A percentile compares a stretch with the other conserved stretches of the same genome.
These are phyloP conservation scores for Drepana arcuata DNA, from an alignment of 1,140 invertebrate genomes.

Conservation along the genomic window DNA sequence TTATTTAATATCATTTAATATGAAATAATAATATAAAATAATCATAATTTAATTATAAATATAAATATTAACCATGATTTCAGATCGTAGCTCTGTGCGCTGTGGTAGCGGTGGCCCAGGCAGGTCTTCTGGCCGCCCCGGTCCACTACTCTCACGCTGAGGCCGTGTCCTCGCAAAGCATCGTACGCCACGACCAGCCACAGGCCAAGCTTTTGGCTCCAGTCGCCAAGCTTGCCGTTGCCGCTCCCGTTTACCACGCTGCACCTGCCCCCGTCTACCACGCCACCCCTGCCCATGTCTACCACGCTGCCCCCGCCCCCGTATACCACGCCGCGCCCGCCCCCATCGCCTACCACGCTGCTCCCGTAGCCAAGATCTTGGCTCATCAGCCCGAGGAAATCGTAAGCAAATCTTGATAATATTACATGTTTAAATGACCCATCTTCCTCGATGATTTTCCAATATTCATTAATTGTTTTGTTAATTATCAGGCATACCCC, in stretches of 20 bases:
- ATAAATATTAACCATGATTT: too few species aligned
- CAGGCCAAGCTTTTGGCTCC: slow-evolving; percentile 21
- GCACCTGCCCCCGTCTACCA: slow-evolving; percentile 21
- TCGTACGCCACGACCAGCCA: slow-evolving; percentile 33
- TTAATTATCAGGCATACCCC: slow-evolving; percentile 45
- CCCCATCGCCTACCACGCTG: slow-evolving; percentile 17
- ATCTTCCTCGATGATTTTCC: slow-evolving; percentile 10
- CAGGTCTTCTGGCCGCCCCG: slow-evolving; percentile 29
- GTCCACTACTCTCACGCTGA: slow-evolving; percentile 37
- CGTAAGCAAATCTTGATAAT: too few species aligned
- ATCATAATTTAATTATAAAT: too few species aligned
- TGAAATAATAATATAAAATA: too few species aligned
- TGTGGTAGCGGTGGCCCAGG: slow-evolving; percentile 31
- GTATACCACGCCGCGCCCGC: slow-evolving; percentile 16
- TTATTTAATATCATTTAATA: too few species aligned
- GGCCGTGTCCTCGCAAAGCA: slow-evolving; percentile 46
- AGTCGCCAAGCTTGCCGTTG: slow-evolving; percentile 14
- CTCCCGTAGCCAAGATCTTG: slow-evolving; percentile 4
- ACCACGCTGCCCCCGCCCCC: slow-evolving; percentile 21
- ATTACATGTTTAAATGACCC: slow-evolving; percentile 11
- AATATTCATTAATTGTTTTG: too few species aligned
- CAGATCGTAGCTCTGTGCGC: slow-evolving; percentile 38
- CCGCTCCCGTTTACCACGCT: slow-evolving; percentile 20
- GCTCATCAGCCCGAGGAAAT: slow-evolving; percentile 4
- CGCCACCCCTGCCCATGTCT: slow-evolving; percentile 19